Evolutionary conservation across 1,140 invertebrate species (phyloP), one percentile per base, ranked within the genome.

Genomic region (Lamellibrachia luymesi): DNA sequence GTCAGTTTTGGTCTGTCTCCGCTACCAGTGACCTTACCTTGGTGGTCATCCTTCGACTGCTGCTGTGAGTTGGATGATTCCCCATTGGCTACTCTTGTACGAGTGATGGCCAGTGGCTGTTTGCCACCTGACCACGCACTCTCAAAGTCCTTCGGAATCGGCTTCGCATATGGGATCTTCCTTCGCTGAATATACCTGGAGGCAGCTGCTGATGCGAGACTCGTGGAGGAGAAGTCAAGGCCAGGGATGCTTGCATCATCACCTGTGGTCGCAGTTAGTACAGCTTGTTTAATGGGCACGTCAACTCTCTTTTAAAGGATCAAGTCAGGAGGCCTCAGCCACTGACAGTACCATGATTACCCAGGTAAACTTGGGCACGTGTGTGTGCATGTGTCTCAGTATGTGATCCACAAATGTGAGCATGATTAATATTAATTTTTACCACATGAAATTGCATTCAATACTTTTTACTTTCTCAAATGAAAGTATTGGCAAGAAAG

Each of bases 121-220:
- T 95, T 95, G 51, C 97, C 97, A 95, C 98, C 98, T 95, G 98
- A 98, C 99, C 99, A 99, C 93, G 99, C 98, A 50, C 98, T 98
- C 96, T 99, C 98, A 96, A 99, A 99, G 95, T 98, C 98, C 94
- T 98, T 97, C 4, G 98, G 98, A 96, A 99, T 99, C 25, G 98
- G 98, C 95, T 99, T 99, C 94, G 98, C 98, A 95, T 99, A 99
- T 8, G 98, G 98, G 51, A 97, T 96, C 95, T 97, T 97, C 91
- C 96, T 96, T 92, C 94, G 94, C 89, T 94, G 95, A n/a, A 95
- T 93, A 91, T 94, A 95, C 4, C 95, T 93, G 10, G 95, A 94
- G 93, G 96, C 96, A 49, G 95, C 94, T n/a, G 94, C 94, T 94
- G 98, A 51, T 10, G 91, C 49, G 49, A 91, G 91, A 92, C 50